A percentile compares a stretch with the other conserved stretches of the same genome.
These are phyloP conservation scores for Lasaia peninsularis DNA, from an alignment of 1,140 invertebrate species.

Conservation along the genomic window DNA sequence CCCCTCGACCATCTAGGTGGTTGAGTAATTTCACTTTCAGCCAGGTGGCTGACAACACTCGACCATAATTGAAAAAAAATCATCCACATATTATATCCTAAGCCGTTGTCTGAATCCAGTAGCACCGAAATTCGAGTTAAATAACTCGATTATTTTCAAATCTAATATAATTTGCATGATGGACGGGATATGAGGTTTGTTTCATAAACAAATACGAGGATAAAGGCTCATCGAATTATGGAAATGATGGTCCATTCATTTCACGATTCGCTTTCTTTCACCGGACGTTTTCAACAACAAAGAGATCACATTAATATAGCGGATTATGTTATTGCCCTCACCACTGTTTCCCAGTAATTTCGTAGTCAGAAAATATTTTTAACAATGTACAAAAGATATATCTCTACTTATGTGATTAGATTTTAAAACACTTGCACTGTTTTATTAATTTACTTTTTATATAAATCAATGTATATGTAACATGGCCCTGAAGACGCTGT, in stretches of 20 bases:
- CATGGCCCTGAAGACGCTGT: too few species aligned
- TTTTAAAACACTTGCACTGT: too few species aligned
- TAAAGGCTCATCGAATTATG: slow-evolving; percentile 21
- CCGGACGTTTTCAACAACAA: slow-evolving; percentile 5
- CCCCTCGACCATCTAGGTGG: too few species aligned
- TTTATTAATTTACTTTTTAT: too few species aligned
- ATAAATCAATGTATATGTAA: too few species aligned
- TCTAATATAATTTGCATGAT: slow-evolving; percentile 6
- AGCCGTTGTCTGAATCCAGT: too few species aligned
- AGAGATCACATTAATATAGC: background rate
- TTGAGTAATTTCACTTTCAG: too few species aligned
- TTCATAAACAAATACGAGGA: slow-evolving; percentile 18
- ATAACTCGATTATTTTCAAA: slow-evolving; percentile 5
- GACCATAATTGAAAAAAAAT: background rate
- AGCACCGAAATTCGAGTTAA: background rate
- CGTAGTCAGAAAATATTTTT: too few species aligned
- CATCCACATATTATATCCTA: too few species aligned
- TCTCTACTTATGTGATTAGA: too few species aligned
- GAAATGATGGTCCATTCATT: slow-evolving; percentile 19
- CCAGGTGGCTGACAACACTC: too few species aligned
- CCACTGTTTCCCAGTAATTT: background rate
- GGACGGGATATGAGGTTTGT: slow-evolving; percentile 19
- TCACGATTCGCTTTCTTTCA: slow-evolving; percentile 16
- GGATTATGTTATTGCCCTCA: background rate
- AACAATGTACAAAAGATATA: too few species aligned